Percentiles rank a stretch among this genome's conserved stretches.
Conservation (phyloP, 92 coral and sea anemone genomes). For the Palythoa grandiflora region DNA sequence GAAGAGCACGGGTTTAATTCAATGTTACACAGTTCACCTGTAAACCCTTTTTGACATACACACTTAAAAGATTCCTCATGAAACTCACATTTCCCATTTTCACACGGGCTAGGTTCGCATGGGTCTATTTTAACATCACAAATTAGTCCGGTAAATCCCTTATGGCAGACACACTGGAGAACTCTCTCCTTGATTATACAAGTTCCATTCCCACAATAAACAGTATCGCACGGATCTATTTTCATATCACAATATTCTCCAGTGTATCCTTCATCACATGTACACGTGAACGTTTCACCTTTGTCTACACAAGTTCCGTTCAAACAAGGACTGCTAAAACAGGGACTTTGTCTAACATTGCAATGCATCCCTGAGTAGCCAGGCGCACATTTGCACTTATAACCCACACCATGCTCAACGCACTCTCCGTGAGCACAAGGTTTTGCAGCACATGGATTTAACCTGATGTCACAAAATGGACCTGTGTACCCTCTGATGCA, state of each 20-base stretch:
- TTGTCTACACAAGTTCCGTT: constrained; percentile 55
- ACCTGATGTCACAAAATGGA: constrained; percentile 50
- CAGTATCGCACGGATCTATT: constrained; percentile 54
- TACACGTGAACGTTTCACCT: constrained; percentile 37
- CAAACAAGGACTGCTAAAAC: constrained; percentile 40
- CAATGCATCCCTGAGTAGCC: constrained; percentile 67
- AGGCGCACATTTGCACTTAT: constrained; percentile 54
- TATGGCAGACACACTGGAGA: constrained; percentile 66
- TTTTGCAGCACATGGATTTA: constrained; percentile 41
- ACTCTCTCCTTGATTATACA: constrained; percentile 56
- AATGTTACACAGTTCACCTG: constrained; percentile 45
- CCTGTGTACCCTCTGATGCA: constrained; percentile 64
- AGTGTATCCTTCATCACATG: constrained; percentile 58
- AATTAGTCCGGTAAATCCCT: constrained; percentile 63
- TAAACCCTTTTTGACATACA: constrained; percentile 52
- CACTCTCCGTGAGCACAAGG: constrained; percentile 57
- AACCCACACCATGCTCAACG: constrained; percentile 39
- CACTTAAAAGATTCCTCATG: constrained; percentile 39
- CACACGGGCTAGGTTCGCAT: constrained; percentile 65
- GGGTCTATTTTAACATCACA: constrained; percentile 64
- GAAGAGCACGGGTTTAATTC: constrained; percentile 41
- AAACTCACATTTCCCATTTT: constrained; percentile 43
- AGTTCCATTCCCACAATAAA: constrained; percentile 73
- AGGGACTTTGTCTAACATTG: constrained; percentile 45
- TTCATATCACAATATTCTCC: constrained; percentile 65